phyloP scores from a whole-genome alignment of 2,113 vertebrate species.

The Mirza zaza region DNA sequence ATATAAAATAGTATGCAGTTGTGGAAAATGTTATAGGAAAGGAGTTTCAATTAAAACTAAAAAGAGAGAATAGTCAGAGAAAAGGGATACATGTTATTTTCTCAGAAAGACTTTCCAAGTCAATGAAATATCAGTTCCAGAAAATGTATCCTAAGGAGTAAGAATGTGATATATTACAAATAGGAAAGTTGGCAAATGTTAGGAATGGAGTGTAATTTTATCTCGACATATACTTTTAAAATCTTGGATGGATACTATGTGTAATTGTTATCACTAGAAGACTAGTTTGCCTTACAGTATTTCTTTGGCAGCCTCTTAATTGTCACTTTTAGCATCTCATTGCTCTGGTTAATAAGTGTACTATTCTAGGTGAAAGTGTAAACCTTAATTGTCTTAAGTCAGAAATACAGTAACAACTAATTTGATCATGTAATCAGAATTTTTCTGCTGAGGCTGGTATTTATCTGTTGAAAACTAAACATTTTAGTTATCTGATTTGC shows the following conservation, averaged over 20 bases:
- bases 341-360: not conserved
- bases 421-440: not conserved
- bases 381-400: not conserved
- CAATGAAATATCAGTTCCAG: not conserved
- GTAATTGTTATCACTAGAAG: not conserved
- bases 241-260: not conserved
- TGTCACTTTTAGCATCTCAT: not conserved
- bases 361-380: not conserved
- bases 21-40: not conserved
- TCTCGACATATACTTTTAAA: not conserved
- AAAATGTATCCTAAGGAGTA: not conserved
- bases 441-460: not conserved
- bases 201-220: not conserved
- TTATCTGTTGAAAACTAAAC: not conserved
- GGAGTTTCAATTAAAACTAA: not conserved
- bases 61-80: not conserved
- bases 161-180: not conserved
- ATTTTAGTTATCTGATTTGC: not conserved
- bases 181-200: not conserved
- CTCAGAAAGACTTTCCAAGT: not conserved
- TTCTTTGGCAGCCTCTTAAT: not conserved
- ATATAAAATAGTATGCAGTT: not conserved
- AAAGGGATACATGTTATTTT: not conserved
- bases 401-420: not conserved
- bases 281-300: not conserved